These are phyloP conservation scores for Anastrepha ludens DNA, from an alignment of 1,140 invertebrate genomes.

Conservation along the genomic window DNA sequence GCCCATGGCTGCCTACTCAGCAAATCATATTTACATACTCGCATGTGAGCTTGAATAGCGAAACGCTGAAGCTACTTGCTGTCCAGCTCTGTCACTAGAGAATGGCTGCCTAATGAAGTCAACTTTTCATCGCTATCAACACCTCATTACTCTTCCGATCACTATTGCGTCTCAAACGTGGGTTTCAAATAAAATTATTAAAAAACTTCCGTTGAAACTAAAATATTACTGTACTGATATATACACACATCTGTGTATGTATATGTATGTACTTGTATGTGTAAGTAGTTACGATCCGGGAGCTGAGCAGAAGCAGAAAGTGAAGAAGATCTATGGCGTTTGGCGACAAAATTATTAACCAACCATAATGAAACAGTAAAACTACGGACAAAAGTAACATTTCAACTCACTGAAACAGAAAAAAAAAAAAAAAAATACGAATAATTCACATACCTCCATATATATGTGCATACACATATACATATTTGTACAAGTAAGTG, in stretches of 20 bases:
- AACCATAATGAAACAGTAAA: slow-evolving; percentile 46
- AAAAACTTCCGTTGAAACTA: neutral
- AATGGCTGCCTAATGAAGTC: slow-evolving; percentile 57
- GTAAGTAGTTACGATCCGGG: too few species aligned
- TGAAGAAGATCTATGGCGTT: neutral
- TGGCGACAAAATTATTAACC: slow-evolving; percentile 25
- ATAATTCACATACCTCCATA: too few species aligned
- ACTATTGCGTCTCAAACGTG: neutral
- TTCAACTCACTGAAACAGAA: neutral
- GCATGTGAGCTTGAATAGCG: neutral
- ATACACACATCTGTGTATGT: neutral
- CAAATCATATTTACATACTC: slow-evolving; percentile 8
- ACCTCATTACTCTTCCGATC: slow-evolving; percentile 73
- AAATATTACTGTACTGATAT: neutral
- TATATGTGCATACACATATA: neutral
- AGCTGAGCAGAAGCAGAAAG: too few species aligned
- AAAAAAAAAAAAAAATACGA: neutral
- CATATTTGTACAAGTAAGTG: neutral
- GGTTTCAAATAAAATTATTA: too few species aligned
- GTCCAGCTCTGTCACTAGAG: slow-evolving; percentile 14
- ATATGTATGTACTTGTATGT: too few species aligned
- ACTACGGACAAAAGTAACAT: slow-evolving; percentile 33
- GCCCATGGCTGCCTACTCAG: neutral
- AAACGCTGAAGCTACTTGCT: too few species aligned
- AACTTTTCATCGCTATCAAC: slow-evolving; percentile 68